Conservation (phyloP, 2,113 vertebrate species). For the Triplophysa rosa region DNA sequence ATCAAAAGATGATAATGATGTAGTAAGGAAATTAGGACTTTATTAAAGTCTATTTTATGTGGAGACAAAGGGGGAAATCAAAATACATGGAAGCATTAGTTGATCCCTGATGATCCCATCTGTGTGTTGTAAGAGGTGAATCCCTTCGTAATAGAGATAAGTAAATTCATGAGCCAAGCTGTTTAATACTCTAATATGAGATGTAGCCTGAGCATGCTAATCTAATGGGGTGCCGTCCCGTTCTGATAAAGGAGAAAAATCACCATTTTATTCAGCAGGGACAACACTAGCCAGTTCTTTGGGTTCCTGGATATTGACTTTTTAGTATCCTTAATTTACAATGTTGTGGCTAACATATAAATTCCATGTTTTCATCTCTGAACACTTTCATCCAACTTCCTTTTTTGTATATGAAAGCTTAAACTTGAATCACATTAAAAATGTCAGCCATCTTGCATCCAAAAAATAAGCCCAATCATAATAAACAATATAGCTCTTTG, state of each 20-base stretch:
- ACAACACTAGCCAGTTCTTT: not conserved
- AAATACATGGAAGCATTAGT: constrained; percentile 70
- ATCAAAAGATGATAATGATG: constrained; percentile 81
- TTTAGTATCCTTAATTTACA: too few relatives aligned
- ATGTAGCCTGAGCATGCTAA: constrained; percentile 63
- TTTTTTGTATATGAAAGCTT: too few relatives aligned
- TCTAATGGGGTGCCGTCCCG: constrained; percentile 61
- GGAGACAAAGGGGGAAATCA: constrained; percentile 63
- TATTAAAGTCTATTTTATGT: constrained; percentile 76
- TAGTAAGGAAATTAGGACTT: constrained; percentile 79
- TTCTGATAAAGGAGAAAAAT: constrained; percentile 58
- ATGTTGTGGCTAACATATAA: too few relatives aligned
- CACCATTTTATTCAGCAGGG: constrained; percentile 44
- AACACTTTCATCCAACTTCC: too few relatives aligned
- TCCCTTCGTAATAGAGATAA: constrained; percentile 59
- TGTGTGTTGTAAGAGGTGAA: constrained; percentile 65
- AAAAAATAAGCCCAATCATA: constrained; percentile 27
- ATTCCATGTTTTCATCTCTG: too few relatives aligned
- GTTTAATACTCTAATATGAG: constrained; percentile 59
- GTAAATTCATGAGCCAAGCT: constrained; percentile 56
- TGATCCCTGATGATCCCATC: constrained; percentile 72
- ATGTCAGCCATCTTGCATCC: not conserved
- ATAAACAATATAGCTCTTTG: constrained; percentile 16
- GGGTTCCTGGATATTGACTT: too few relatives aligned
- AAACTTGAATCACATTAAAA: not conserved